A percentile compares a stretch with the other conserved stretches of the same genome.
Conservation (phyloP, 2,797 vertebrate species). For the Catostomus latipinnis region DNA sequence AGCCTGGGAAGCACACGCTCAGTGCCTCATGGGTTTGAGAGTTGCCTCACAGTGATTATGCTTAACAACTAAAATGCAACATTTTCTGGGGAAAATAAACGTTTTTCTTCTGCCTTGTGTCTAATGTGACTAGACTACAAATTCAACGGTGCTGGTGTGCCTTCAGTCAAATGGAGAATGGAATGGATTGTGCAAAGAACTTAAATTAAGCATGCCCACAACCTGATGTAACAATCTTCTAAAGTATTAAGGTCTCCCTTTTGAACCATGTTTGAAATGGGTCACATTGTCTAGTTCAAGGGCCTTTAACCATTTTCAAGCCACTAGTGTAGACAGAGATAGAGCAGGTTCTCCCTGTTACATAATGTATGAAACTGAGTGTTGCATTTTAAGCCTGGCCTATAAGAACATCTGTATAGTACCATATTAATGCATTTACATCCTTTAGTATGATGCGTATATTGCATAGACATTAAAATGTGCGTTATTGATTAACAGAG, state of each 20-base stretch:
- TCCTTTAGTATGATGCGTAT: too few relatives aligned
- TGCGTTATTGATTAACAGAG: too few relatives aligned
- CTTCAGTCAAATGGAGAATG: conserved; percentile 12
- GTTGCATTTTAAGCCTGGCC: too few relatives aligned
- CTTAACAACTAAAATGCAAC: conserved; percentile 30
- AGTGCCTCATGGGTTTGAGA: background rate
- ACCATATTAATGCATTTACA: too few relatives aligned
- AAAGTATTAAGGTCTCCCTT: background rate
- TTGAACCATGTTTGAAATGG: background rate
- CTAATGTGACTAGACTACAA: conserved; percentile 8
- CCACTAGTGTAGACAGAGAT: too few relatives aligned
- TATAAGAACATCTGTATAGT: too few relatives aligned
- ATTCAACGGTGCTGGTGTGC: background rate
- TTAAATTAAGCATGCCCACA: conserved; percentile 1
- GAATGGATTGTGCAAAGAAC: background rate
- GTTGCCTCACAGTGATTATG: conserved; percentile 2
- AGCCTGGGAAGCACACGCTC: conserved; percentile 23
- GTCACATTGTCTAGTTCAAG: background rate
- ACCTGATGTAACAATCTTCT: background rate
- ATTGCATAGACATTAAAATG: too few relatives aligned
- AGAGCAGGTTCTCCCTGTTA: too few relatives aligned
- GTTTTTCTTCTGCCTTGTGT: background rate
- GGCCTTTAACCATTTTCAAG: too few relatives aligned
- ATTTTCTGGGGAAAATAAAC: conserved; percentile 17
- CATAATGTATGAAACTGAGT: too few relatives aligned